Evolutionary conservation across 1,140 invertebrate genomes (phyloP).

Genomic region (Doryteuthis pealeii): DNA sequence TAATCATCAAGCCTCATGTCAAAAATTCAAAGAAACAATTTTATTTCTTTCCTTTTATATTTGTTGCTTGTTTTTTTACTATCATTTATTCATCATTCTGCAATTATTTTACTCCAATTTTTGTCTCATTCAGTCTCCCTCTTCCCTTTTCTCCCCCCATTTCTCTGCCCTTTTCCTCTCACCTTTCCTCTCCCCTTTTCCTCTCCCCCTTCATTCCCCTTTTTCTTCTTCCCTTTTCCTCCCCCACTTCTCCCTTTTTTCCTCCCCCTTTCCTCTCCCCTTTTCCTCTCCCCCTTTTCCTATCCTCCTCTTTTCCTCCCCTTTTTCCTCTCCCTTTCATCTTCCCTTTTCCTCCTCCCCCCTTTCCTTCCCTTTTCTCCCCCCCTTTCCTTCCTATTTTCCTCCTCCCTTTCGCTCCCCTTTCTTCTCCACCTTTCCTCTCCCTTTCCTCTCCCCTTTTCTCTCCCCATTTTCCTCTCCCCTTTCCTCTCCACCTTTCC

Average conservation of each 20-base stretch:
- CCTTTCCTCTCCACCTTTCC: background rate
- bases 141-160: background rate
- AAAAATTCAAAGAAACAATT: no score
- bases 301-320: background rate
- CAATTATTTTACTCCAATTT: background rate
- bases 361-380: no score
- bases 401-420: background rate
- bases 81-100: no score
- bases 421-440: background rate
- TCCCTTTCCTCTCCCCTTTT: background rate
- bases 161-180: background rate
- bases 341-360: no score
- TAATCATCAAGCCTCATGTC: no score
- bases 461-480: background rate
- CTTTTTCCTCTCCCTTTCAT: no score
- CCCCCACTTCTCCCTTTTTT: background rate
- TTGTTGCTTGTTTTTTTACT: no score
- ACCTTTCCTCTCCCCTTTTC: background rate
- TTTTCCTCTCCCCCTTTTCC: background rate
- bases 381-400: no score
- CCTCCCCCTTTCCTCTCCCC: background rate
- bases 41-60: no score
- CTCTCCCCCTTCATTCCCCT: background rate
- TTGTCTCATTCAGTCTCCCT: background rate
- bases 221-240: background rate